Percentiles rank a stretch among this genome's conserved stretches.
phyloP scores from a whole-genome alignment of 2,797 vertebrate species.

The Megalops cyprinoides region DNA sequence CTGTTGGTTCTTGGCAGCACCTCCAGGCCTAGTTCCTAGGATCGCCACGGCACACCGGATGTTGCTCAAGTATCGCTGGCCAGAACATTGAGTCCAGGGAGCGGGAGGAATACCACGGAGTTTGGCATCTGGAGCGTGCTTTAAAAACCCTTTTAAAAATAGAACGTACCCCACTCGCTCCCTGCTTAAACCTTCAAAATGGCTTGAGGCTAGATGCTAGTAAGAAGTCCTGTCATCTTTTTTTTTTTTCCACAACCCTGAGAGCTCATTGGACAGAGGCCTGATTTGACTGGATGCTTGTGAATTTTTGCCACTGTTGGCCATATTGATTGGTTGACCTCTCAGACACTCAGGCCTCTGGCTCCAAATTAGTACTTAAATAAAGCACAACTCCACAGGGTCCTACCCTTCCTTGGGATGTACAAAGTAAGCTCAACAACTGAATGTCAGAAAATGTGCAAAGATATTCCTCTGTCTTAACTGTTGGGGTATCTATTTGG shows the following conservation, averaged over 20 bases:
- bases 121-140: slow-evolving; percentile 64
- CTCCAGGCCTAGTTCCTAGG: slow-evolving; percentile 58
- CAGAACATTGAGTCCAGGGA: slow-evolving; percentile 68
- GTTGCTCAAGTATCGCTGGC: slow-evolving; percentile 65
- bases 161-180: slow-evolving; percentile 29
- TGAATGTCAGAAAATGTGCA: too few species aligned
- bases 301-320: not conserved
- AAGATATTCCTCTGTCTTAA: too few species aligned
- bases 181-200: slow-evolving; percentile 12
- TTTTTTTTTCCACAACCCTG: not conserved
- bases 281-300: not conserved
- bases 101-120: slow-evolving; percentile 62
- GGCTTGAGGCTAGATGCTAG: slow-evolving; percentile 30
- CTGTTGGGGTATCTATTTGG: not conserved
- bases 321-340: not conserved
- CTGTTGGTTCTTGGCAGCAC: slow-evolving; percentile 53
- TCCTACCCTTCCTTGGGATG: not conserved
- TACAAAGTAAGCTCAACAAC: not conserved
- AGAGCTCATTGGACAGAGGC: slow-evolving; percentile 29
- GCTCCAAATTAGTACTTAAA: not conserved
- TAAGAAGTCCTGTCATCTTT: not conserved
- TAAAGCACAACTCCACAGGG: not conserved
- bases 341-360: too few species aligned
- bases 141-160: slow-evolving; percentile 58
- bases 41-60: slow-evolving; percentile 63